phyloP scores from a whole-genome alignment of 2,113 vertebrate genomes.

The Cochlearius cochlearius region DNA sequence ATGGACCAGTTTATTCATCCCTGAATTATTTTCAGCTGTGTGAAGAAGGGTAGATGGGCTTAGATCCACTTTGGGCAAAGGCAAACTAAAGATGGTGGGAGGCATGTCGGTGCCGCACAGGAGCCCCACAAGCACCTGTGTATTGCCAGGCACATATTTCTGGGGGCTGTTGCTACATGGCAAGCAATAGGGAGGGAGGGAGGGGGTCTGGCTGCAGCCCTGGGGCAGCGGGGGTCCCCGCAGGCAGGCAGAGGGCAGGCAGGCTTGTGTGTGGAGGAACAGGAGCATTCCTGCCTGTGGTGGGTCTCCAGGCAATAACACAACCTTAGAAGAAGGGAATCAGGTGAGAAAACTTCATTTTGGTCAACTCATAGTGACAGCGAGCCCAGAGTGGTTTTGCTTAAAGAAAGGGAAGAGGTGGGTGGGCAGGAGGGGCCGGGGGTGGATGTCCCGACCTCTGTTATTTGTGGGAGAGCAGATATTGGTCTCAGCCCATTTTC shows the following conservation, averaged over 20 bases:
- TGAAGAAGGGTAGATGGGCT: not conserved
- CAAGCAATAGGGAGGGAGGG: too few relatives aligned
- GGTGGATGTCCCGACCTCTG: not conserved
- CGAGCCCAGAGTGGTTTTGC: not conserved
- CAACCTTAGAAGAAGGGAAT: not conserved
- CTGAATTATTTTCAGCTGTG: not conserved
- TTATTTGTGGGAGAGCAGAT: not conserved
- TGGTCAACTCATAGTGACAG: not conserved
- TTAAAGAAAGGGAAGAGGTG: not conserved
- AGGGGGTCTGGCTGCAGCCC: not conserved
- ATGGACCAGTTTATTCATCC: not conserved
- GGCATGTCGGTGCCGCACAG: not conserved
- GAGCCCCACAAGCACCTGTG: not conserved
- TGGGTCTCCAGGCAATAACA: not conserved
- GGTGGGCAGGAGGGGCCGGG: not conserved
- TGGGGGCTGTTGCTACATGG: not conserved
- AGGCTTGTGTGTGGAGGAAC: not conserved
- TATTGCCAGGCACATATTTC: not conserved
- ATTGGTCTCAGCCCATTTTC: fast-evolving
- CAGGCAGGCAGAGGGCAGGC: not conserved
- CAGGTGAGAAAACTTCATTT: not conserved
- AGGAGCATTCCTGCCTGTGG: not conserved
- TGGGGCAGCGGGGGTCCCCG: not conserved
- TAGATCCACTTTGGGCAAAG: not conserved
- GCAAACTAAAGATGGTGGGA: not conserved